Base-by-base conservation (phyloP, 1,140 invertebrate genomes). In the Drosophila pectinifera region DNA sequence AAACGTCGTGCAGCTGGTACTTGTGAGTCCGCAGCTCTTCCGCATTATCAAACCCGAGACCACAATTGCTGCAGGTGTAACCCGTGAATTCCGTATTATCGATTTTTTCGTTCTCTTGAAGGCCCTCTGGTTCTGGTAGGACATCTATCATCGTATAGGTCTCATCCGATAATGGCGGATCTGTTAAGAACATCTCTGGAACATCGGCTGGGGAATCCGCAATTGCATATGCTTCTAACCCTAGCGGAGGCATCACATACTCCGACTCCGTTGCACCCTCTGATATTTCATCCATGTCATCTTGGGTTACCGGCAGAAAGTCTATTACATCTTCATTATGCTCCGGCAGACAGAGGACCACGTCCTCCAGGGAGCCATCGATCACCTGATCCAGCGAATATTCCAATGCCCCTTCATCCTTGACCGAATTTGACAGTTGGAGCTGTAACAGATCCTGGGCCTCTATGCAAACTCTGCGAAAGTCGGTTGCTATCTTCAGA, bases 401-500 rank as follows among this genome's bases (percentile, higher is more conserved):
- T 4, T 62, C 16, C 6, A 41, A 22, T 1, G 14, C 14, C 36
- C 41, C 54, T 6, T 63, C n/a, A 18, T 41, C 26, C 26, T 63
- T 28, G 10, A 1, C 61, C 10, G 61, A 18, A 18, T 62, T 45
- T 1, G 65, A 13, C 18, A 72, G 13, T 11, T 79, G 46, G 5
- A 56, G 38, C 7, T 84, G 13, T 1, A 70, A 42, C 5, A 62
- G 42, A 10, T 57, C 11, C 38, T 83, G 80, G 5, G 77, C 48
- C 46, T 76, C 80, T 36, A 83, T 72, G 43, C 80, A 83, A 41
- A 63, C 57, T 24, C 46, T 46, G 10, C 80, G 80, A 39, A 83
- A 83, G 22, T 83, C 76, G 5, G 22, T 49, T 8, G 80, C 80
- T 24, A 64, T 63, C 36, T 84, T 55, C 14, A 83, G 36, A 38